Evolutionary conservation across 2,113 vertebrate genomes (phyloP), one percentile per base, ranked within the genome.

Genomic region (Hyla sarda): DNA sequence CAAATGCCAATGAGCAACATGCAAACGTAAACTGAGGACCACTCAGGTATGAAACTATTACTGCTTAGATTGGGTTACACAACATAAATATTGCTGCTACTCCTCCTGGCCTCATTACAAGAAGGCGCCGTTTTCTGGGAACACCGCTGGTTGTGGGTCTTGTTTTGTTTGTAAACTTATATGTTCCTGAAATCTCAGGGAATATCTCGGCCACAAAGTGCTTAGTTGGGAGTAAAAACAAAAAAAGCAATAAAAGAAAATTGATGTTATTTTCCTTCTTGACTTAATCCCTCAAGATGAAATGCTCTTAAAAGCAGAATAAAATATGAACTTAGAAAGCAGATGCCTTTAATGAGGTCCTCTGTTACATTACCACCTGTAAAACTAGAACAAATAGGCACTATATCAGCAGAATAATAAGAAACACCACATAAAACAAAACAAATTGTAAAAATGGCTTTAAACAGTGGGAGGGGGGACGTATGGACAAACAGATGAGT

Each of bases 251-350:
- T 87, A 87, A 47, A 88, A 88, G 41, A 84, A 83, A 83, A 83
- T 81, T 84, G 82, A 88, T 80, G 89, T 88, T 79, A 88, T 92
- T 89, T 87, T 90, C 88, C 89, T 87, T 82, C 79, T 89, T 89
- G 83, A 84, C 83, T 90, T 88, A 91, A 90, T 91, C 87, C 79
- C 88, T 89, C 87, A 88, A 90, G 89, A 80, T 90, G 90, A 90
- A 88, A 87, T 86, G 88, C 87, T 90, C 88, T 90, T 91, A 89
- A 93, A 92, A 91, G 90, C 87, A 89, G 91, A 93, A 92, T 93
- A 93, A 93, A 92, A 92, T 90, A 93, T 77, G 89, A 93, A 92
- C 89, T 87, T 91, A 90, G 88, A 90, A 90, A 92, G 90, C 88
- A 92, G 90, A 90, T 90, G 90, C 86, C 89, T 86, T 90, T 92